Evolutionary conservation across 2,797 vertebrate genomes (phyloP).

Genomic region (Pangasius djambal): DNA sequence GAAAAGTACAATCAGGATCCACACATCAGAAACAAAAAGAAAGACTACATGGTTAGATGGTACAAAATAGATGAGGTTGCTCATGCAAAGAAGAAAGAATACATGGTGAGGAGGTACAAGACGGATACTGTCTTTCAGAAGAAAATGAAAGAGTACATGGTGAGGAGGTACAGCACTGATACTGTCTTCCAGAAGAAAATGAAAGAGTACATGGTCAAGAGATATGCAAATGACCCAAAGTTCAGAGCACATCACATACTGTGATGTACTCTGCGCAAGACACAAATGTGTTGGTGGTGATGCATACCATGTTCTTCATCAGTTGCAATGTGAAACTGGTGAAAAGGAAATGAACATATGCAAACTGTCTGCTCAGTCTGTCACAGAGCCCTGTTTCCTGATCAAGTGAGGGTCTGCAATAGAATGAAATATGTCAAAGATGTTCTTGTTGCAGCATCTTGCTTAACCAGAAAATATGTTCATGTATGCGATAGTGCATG

Average conservation of each 20-base stretch:
- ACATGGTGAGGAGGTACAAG: background rate
- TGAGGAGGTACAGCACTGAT: too few species aligned
- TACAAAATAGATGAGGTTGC: background rate
- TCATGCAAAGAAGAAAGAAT: background rate
- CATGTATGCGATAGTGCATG: conserved; percentile 7
- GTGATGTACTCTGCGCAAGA: background rate
- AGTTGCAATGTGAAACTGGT: background rate
- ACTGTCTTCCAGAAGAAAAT: too few species aligned
- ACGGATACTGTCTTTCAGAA: too few species aligned
- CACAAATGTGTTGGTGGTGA: background rate
- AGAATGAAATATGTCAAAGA: background rate
- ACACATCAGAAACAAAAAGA: background rate
- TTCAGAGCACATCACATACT: background rate
- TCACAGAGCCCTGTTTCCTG: conserved; percentile 29
- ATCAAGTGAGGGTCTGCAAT: conserved; percentile 30
- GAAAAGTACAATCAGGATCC: background rate
- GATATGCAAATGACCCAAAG: background rate
- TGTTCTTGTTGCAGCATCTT: background rate
- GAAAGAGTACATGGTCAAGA: background rate
- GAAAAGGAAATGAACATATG: background rate
- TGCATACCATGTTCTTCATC: background rate
- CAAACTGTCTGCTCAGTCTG: conserved; percentile 13
- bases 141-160: background rate
- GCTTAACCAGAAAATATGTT: conserved; percentile 37
- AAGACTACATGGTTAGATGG: background rate